Conservation (phyloP, 2,797 vertebrate species). For the Numenius phaeopus region DNA sequence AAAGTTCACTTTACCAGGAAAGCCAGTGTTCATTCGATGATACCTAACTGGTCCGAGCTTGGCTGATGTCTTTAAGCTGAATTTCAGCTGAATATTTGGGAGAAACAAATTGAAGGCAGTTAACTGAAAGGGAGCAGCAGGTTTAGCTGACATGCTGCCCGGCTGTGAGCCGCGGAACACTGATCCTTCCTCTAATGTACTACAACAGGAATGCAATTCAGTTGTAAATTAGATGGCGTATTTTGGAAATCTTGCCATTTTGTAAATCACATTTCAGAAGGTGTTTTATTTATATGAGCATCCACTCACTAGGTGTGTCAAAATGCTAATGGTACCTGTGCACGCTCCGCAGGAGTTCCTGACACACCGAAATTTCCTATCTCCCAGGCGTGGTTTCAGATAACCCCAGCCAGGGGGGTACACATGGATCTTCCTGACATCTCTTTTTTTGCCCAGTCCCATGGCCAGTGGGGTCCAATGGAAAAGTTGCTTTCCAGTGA, state of each 20-base stretch:
- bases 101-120: background rate
- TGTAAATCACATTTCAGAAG: background rate
- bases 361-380: background rate
- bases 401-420: background rate
- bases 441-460: background rate
- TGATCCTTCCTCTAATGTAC: background rate
- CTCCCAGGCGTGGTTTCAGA: background rate
- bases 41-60: background rate
- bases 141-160: background rate
- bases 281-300: background rate
- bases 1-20: background rate
- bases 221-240: background rate
- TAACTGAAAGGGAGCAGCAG: background rate
- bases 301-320: background rate
- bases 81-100: background rate
- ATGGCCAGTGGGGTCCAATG: background rate
- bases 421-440: background rate
- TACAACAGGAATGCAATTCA: background rate
- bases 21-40: accelerated
- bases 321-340: background rate
- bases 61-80: background rate
- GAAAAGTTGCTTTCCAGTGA: background rate
- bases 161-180: background rate
- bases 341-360: accelerated
- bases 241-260: background rate